Evolutionary conservation across 1,140 invertebrate species (phyloP).

Genomic region (Atta cephalotes): DNA sequence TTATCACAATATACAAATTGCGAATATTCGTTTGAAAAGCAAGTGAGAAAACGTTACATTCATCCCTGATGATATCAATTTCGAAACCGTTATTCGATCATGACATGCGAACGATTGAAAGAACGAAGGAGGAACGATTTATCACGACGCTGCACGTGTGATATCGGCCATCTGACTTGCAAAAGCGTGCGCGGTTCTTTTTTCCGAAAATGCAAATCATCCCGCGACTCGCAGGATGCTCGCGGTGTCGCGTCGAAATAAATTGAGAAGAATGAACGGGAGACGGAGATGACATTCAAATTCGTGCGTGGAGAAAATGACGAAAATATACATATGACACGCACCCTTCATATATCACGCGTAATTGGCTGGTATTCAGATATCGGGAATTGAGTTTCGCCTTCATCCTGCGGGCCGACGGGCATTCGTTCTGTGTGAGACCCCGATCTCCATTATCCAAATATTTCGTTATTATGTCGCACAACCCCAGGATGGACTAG

Average conservation of each 20-base stretch:
- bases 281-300: constrained; percentile 82
- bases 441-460: constrained; percentile 36
- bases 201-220: constrained; percentile 83
- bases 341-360: constrained; percentile 75
- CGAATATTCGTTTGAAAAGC: neutral
- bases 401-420: constrained; percentile 66
- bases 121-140: constrained; percentile 65
- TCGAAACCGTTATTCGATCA: constrained; percentile 69
- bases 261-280: constrained; percentile 80
- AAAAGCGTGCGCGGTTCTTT: constrained; percentile 62
- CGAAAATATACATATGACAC: constrained; percentile 80
- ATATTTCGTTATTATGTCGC: constrained; percentile 50
- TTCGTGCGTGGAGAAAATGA: constrained; percentile 79
- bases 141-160: constrained; percentile 64
- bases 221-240: constrained; percentile 38
- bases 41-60: constrained; percentile 18
- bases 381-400: constrained; percentile 82
- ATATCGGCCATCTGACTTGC: constrained; percentile 73
- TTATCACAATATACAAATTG: neutral
- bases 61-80: constrained; percentile 62
- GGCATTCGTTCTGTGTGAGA: constrained; percentile 43
- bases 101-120: constrained; percentile 72
- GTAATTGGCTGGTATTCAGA: constrained; percentile 84
- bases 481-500: constrained; percentile 12
- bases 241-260: constrained; percentile 74